phyloP scores from a whole-genome alignment of 2,797 vertebrate genomes.

The Sebastes elongatus region DNA sequence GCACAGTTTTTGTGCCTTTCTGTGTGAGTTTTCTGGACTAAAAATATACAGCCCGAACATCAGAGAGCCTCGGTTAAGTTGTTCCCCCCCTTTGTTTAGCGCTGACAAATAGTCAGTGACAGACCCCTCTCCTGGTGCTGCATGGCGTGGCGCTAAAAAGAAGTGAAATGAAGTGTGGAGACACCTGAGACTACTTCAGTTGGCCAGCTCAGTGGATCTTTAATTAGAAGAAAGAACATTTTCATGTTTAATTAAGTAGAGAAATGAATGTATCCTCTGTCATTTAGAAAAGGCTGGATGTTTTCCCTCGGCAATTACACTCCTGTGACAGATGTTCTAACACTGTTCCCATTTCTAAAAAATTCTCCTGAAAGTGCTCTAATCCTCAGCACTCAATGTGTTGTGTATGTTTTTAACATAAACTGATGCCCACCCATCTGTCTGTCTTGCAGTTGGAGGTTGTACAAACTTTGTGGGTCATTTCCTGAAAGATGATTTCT shows the following conservation, averaged over 20 bases:
- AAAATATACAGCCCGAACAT: constrained; percentile 24
- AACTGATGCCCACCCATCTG: background rate
- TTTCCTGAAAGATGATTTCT: background rate
- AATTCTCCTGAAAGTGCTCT: background rate
- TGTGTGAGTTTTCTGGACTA: constrained; percentile 5
- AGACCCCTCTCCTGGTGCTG: constrained; percentile 29
- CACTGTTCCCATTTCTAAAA: constrained; percentile 26
- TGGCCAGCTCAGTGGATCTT: constrained; percentile 47
- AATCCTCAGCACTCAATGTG: background rate
- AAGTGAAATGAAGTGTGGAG: constrained; percentile 57
- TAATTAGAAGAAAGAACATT: constrained; percentile 61
- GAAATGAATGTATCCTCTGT: constrained; percentile 44
- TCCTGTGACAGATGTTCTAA: constrained; percentile 41
- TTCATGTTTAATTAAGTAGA: constrained; percentile 65
- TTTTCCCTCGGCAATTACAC: constrained; percentile 36
- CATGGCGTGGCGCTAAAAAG: constrained; percentile 14
- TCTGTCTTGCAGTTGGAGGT: background rate
- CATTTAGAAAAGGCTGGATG: constrained; percentile 30
- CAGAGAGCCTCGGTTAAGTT: constrained; percentile 3
- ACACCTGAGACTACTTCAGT: constrained; percentile 56
- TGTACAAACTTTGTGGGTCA: background rate
- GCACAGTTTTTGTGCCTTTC: background rate
- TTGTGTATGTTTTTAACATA: background rate
- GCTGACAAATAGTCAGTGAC: constrained; percentile 48
- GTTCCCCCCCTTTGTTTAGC: constrained; percentile 17